Evolutionary conservation across 2,797 vertebrate genomes (phyloP).

Genomic region (Eupleurogrammus muticus): DNA sequence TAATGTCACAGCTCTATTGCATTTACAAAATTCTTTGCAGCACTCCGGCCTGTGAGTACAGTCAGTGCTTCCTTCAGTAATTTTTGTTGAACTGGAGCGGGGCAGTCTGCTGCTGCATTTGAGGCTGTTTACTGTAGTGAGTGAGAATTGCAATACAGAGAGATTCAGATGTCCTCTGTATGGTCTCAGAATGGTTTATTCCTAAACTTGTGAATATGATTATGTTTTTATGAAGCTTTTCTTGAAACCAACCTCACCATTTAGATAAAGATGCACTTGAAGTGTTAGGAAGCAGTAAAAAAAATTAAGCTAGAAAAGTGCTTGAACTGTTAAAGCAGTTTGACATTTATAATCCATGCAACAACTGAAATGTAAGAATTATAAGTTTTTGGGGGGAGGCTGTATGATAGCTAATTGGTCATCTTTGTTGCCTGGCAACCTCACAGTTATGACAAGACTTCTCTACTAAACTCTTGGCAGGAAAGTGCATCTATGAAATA

Average conservation of each 20-base stretch:
- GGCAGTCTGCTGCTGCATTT: not conserved
- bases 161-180: no score
- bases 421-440: not conserved
- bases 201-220: not conserved
- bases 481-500: not conserved
- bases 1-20: not conserved
- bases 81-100: not conserved
- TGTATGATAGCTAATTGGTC: no score
- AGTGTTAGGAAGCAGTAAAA: not conserved
- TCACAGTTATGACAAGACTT: no score
- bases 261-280: not conserved
- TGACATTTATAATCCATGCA: not conserved
- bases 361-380: no score
- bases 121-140: not conserved
- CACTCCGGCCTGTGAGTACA: not conserved
- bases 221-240: no score
- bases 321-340: not conserved
- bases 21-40: not conserved
- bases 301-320: not conserved
- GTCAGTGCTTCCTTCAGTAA: not conserved
- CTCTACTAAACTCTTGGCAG: not conserved
- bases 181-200: not conserved
- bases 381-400: not conserved
- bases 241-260: not conserved
- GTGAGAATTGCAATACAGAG: no score